phyloP scores from a whole-genome alignment of 2,888 invertebrate species.

The Acholoe squamosa region DNA sequence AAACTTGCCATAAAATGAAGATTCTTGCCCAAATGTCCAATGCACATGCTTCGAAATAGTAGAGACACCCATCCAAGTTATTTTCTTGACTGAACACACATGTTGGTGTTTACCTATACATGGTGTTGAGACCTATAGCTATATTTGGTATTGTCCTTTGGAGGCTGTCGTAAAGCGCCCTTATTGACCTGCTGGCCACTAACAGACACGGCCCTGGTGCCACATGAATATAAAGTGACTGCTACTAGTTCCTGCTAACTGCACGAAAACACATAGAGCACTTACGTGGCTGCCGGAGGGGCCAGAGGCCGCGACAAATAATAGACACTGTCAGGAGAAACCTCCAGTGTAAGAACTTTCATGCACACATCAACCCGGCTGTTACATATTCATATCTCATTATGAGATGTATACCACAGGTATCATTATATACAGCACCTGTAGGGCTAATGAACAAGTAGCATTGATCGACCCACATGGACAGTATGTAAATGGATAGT shows the following conservation, averaged over 20 bases:
- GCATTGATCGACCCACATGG: background rate
- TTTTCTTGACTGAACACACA: too few species aligned
- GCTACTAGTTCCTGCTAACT: background rate
- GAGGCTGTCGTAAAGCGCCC: conserved; percentile 14
- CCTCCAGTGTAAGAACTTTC: background rate
- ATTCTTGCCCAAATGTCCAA: too few species aligned
- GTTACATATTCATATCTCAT: background rate
- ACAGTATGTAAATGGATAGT: background rate
- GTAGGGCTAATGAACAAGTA: background rate
- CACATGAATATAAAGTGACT: conserved; percentile 27
- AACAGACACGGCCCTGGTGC: background rate
- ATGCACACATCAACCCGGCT: background rate
- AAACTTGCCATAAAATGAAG: too few species aligned
- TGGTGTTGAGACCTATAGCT: too few species aligned
- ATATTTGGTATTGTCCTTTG: conserved; percentile 12
- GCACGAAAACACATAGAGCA: background rate
- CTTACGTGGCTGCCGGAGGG: background rate
- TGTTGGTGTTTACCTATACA: too few species aligned
- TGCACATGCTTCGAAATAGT: too few species aligned
- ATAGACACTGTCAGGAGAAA: background rate
- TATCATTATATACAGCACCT: background rate
- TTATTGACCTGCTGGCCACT: background rate
- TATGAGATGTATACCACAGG: background rate
- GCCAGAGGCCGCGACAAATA: background rate
- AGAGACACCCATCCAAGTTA: too few species aligned